Percentiles rank a stretch among this genome's conserved stretches.
Evolutionary conservation across 1,140 invertebrate genomes (phyloP).

Genomic region (Panagrolaimus sp.): DNA sequence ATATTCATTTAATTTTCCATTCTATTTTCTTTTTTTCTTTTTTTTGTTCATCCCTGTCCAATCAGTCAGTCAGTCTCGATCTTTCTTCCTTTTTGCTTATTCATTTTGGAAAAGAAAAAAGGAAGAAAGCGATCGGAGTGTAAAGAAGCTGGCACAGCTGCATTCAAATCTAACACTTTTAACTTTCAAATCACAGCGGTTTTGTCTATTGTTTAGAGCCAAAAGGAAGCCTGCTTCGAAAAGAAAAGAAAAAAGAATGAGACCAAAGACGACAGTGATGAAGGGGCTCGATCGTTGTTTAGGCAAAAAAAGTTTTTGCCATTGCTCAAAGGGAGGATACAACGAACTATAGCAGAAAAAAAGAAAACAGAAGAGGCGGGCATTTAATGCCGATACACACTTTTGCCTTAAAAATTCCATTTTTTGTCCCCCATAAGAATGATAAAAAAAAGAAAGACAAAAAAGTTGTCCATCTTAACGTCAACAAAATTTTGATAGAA

Average conservation of each 20-base stretch:
- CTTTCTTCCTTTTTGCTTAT: background rate
- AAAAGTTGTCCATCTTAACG: too few species aligned
- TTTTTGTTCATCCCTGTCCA: too few species aligned
- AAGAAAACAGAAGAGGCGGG: background rate
- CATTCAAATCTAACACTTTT: background rate
- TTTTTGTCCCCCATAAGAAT: too few species aligned
- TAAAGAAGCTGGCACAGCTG: slow-evolving; percentile 14
- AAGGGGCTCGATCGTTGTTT: background rate
- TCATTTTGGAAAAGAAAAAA: too few species aligned
- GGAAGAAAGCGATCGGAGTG: background rate
- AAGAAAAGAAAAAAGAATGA: too few species aligned
- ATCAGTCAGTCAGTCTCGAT: background rate
- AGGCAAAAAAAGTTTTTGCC: background rate
- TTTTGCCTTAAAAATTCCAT: too few species aligned
- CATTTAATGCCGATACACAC: background rate
- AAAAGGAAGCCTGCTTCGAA: too few species aligned
- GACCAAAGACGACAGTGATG: background rate
- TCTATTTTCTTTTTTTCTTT: too few species aligned
- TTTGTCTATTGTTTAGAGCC: slow-evolving; percentile 7
- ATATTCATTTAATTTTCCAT: slow-evolving; percentile 14
- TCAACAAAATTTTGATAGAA: too few species aligned
- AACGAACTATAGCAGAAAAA: background rate
- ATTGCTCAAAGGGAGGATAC: background rate
- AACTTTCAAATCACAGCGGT: slow-evolving; percentile 1
- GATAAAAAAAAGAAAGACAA: too few species aligned